Conservation (phyloP, 2,797 vertebrate species). For the Mus caroli region DNA sequence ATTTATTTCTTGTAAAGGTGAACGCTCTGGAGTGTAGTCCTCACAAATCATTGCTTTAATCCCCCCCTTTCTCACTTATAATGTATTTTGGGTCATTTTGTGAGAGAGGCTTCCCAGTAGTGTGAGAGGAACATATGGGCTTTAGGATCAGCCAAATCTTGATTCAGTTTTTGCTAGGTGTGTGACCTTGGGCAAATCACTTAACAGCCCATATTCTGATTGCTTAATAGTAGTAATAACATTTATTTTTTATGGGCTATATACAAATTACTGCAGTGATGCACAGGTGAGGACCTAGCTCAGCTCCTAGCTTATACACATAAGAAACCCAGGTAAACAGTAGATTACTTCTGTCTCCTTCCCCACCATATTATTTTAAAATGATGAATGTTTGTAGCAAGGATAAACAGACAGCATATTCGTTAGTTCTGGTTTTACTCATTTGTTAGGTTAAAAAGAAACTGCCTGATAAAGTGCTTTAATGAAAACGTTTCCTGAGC, state of each 20-base stretch:
- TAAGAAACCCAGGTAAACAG: neutral
- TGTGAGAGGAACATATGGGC: constrained; percentile 48
- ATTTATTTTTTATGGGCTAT: neutral
- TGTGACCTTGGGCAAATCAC: constrained; percentile 66
- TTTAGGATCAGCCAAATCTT: constrained; percentile 64
- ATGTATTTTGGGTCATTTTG: constrained; percentile 65
- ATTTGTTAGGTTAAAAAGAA: constrained; percentile 61
- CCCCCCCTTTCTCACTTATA: constrained; percentile 60
- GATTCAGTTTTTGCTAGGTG: constrained; percentile 50
- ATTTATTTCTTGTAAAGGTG: constrained; percentile 79
- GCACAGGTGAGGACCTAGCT: neutral
- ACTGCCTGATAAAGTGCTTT: constrained; percentile 44
- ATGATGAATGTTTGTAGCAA: constrained; percentile 42
- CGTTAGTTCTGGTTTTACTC: constrained; percentile 56
- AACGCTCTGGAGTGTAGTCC: constrained; percentile 62
- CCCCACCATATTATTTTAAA: constrained; percentile 37
- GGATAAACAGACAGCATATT: constrained; percentile 56
- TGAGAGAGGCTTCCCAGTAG: constrained; percentile 43
- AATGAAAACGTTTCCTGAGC: constrained; percentile 55
- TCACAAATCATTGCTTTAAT: constrained; percentile 72
- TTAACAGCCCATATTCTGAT: constrained; percentile 10
- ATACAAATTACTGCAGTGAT: neutral
- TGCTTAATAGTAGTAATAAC: neutral
- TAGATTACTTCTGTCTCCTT: neutral
- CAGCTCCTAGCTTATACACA: neutral